phyloP scores from a whole-genome alignment of 2,888 invertebrate genomes.

The Spicauda simplicius region DNA sequence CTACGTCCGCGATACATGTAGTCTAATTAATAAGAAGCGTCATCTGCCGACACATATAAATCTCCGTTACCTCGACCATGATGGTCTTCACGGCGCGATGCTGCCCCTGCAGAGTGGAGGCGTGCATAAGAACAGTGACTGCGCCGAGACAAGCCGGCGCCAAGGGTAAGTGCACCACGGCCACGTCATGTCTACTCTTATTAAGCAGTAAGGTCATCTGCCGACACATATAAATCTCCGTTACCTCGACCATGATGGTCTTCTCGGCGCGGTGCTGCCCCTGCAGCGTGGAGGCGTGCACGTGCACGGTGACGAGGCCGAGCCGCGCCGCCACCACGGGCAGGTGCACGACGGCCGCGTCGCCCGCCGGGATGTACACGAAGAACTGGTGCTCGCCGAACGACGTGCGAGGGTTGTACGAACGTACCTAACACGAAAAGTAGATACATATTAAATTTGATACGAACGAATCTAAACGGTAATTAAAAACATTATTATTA shows the following conservation, averaged over 20 bases:
- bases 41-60: no score
- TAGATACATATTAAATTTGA: no score
- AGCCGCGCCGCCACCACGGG: constrained; percentile 94
- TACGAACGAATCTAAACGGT: no score
- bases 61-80: constrained; percentile 86
- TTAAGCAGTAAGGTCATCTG: no score
- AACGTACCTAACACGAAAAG: constrained; percentile 79
- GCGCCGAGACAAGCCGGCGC: no score
- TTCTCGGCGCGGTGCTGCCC: constrained; percentile 89
- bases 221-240: no score
- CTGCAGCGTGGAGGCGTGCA: constrained; percentile 91
- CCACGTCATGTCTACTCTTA: no score
- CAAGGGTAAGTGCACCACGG: no score
- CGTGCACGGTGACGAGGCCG: constrained; percentile 89
- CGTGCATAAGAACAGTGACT: constrained; percentile 90
- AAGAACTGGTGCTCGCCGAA: constrained; percentile 98
- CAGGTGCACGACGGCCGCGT: constrained; percentile 92
- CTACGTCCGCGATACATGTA: no score
- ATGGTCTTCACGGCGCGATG: constrained; percentile 88
- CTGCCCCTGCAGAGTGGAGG: constrained; percentile 89
- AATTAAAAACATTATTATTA: no score
- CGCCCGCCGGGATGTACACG: constrained; percentile 92
- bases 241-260: constrained; percentile 88
- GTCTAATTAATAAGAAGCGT: no score
- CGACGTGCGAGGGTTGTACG: constrained; percentile 95